Base-by-base conservation (phyloP, 2,888 invertebrate species). In the Eupithecia subumbrata region DNA sequence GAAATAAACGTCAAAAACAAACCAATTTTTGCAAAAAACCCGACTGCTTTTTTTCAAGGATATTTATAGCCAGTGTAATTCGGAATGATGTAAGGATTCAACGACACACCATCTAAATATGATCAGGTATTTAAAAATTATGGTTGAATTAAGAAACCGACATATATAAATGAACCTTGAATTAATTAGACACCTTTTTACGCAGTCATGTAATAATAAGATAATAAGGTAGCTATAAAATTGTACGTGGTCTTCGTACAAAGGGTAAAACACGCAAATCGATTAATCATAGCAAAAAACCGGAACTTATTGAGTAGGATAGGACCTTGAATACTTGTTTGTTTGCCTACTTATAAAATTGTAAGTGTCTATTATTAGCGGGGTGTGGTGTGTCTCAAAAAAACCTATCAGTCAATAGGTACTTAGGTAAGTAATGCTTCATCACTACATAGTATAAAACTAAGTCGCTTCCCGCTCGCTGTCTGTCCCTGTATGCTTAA, bases 291-390 rank as follows among this genome's bases (percentile, higher is more conserved):
- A 76, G 48, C 60, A 71, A 48, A 69, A 70, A 75, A 78, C 74
- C 79, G 79, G 79, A 79, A 79, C 76, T 73, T 60, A 60, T 25
- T n/a, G 60, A 69, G 5, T 37, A 37, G 37, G 30, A 69, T 25
- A 43, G 66, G 72, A 60, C 79, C 79, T 79, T 79, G 79, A 74
- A 56, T 30, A 71, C 67, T 30, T 56, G 9, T 34, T 8, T 64
- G 18, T 34, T 8, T 64, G 18, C 34, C 14, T 64, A 64, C 30
- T 64, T 34, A 64, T 64, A 64, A 34, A 60, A 22, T 12, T 3
- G 52, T 22, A 22, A 22, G 22, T 60, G 25, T 60, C 25, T 60
- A 22, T 22, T 56, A 56, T 25, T 12, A 60, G 25, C 25, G 5
- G 60, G 60, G 25, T 5, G 60, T 25, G 12, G 60, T 14, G 60